phyloP scores from a whole-genome alignment of 2,888 invertebrate species.

The Ellobium chinense region DNA sequence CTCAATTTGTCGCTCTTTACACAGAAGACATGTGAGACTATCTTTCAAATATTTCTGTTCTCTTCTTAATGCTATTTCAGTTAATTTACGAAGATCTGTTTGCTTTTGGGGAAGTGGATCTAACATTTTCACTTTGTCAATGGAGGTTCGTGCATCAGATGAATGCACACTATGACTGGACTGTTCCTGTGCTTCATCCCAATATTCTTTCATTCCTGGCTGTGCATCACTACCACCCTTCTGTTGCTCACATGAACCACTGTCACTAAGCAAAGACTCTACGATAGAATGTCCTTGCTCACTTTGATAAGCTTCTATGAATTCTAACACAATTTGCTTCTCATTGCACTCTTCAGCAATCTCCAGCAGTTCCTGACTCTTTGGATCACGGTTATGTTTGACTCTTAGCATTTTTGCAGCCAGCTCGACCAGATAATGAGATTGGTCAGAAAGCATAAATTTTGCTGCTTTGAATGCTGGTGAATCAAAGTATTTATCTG shows the following conservation, averaged over 20 bases:
- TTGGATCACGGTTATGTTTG: background rate
- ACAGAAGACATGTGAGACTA: background rate
- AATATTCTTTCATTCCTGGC: background rate
- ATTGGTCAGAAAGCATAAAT: background rate
- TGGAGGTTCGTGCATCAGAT: no score
- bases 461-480: slow-evolving; percentile 12
- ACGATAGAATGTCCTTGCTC: background rate
- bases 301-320: background rate
- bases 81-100: no score
- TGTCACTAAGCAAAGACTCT: background rate
- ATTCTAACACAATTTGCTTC: slow-evolving; percentile 8
- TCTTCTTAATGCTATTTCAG: background rate
- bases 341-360: slow-evolving; percentile 2
- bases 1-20: background rate
- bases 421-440: background rate
- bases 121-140: no score
- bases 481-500: background rate
- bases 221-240: background rate
- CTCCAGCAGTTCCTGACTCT: background rate
- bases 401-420: background rate
- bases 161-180: background rate
- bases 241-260: background rate
- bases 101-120: no score
- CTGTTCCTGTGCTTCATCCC: background rate
- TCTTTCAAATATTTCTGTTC: background rate